Base-by-base conservation (phyloP, 2,113 vertebrate species). In the Kryptolebias marmoratus region DNA sequence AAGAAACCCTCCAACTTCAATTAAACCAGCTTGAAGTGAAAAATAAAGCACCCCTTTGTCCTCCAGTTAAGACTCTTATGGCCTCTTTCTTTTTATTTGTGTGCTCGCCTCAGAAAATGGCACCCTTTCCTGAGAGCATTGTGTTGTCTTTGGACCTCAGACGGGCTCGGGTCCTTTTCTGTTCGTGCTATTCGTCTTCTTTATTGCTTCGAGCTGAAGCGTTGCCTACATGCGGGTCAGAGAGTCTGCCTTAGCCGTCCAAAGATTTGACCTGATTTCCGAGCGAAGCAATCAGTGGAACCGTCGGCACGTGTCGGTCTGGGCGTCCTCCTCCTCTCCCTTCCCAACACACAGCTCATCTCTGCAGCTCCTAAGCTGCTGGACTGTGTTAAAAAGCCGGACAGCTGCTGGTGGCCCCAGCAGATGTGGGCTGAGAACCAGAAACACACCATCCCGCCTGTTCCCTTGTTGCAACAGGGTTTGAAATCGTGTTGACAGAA, bases 221-320 rank as follows among this genome's bases (percentile, higher is more conserved):
- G 11, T 9, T 82, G 79, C 55, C 52, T 64, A 62, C 52, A 56
- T 65, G 53, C 18, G 22, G 70, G 63, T 79, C 30, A 1, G 45
- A 66, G 62, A 71, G 76, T 71, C 76, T 2, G 32, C 49, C 59
- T 85, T 11, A 50, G 65, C 62, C 68, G 79, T 81, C 80, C 75
- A 78, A 83, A 81, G 71, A 79, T 88, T 84, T 92, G 90, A 91
- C 92, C 92, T 86, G 81, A 80, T 88, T 92, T 88, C 30, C 52
- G 75, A 82, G 77, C 64, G 30, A 82, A 83, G 79, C 77, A 90
- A 88, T 87, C 89, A 87, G 77, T 68, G 52, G 67, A 71, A 60
- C 64, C 18, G 68, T 78, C 36, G 57, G 82, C 89, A 90, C 81
- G 83, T 93, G 89, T 79, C 65, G 9, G 64, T 75, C 61, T 73